Conservation (phyloP, 1,140 invertebrate species). For the Drosophila arizonae region DNA sequence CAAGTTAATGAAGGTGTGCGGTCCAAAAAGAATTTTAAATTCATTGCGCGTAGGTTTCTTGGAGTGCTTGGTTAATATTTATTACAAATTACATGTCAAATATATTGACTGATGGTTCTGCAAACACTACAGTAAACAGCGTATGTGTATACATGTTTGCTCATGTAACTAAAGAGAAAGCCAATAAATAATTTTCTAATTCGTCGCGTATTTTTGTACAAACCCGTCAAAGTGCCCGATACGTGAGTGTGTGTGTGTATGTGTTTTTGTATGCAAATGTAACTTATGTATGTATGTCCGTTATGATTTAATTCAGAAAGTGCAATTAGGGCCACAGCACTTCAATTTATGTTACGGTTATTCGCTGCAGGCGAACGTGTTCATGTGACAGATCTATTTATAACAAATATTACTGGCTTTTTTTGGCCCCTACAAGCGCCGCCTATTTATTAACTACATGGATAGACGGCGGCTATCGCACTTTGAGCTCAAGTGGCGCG, state of each 20-base stretch:
- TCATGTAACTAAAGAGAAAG: constrained; percentile 42
- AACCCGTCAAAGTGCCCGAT: neutral
- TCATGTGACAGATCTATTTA: neutral
- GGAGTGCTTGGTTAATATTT: constrained; percentile 39
- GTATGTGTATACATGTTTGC: constrained; percentile 11
- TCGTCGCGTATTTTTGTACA: constrained; percentile 24
- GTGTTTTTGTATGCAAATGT: constrained; percentile 14
- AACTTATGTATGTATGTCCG: neutral
- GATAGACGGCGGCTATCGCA: constrained; percentile 44
- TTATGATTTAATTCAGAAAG: constrained; percentile 40
- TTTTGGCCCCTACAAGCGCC: neutral
- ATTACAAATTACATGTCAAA: constrained; percentile 36
- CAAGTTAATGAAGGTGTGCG: constrained; percentile 24
- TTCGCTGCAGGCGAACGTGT: constrained; percentile 3
- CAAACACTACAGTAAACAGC: constrained; percentile 1
- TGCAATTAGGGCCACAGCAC: constrained; percentile 29
- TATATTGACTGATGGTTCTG: constrained; percentile 19
- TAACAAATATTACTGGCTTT: neutral
- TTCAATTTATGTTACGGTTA: constrained; percentile 10
- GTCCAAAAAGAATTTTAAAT: constrained; percentile 13
- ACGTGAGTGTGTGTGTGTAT: neutral
- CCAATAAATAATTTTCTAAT: constrained; percentile 32
- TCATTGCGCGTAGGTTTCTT: constrained; percentile 15
- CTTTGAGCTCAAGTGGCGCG: constrained; percentile 65
- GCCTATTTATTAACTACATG: constrained; percentile 49